Evolutionary conservation across 2,888 invertebrate species (phyloP).

Genomic region (Stomorhina lunata): DNA sequence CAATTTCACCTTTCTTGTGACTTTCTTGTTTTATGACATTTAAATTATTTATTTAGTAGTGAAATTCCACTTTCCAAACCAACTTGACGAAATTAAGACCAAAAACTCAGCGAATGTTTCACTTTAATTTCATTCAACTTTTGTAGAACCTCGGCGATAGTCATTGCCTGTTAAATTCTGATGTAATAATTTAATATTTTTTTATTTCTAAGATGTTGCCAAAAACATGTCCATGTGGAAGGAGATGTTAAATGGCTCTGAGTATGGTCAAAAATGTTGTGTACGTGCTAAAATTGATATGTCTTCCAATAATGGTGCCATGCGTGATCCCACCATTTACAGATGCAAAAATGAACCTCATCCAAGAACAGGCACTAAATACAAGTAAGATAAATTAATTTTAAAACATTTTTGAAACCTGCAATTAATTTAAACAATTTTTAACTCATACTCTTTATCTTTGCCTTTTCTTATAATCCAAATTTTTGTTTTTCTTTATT

Average conservation of each 20-base stretch:
- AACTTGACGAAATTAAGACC: no score
- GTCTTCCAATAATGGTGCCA: slow-evolving; percentile 96
- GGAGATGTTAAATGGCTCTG: slow-evolving; percentile 94
- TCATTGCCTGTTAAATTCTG: no score
- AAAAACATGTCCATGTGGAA: slow-evolving; percentile 94
- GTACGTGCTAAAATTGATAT: slow-evolving; percentile 99
- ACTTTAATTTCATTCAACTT: neutral
- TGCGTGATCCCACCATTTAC: slow-evolving; percentile 99
- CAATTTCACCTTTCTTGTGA: no score
- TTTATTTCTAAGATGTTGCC: slow-evolving; percentile 84
- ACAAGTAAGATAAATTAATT: slow-evolving; percentile 85
- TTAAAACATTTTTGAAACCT: neutral
- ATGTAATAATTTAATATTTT: neutral
- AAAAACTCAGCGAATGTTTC: neutral
- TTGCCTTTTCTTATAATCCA: neutral
- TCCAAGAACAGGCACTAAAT: slow-evolving; percentile 94
- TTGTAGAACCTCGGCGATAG: no score
- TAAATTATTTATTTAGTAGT: no score
- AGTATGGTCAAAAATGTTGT: slow-evolving; percentile 91
- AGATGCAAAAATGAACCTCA: slow-evolving; percentile 97
- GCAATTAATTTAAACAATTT: neutral
- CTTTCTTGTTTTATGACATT: no score
- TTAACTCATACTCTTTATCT: no score
- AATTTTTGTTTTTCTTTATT: neutral
- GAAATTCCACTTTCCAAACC: no score